phyloP scores from a whole-genome alignment of 1,140 invertebrate genomes.

The Caenorhabditis brenneri region DNA sequence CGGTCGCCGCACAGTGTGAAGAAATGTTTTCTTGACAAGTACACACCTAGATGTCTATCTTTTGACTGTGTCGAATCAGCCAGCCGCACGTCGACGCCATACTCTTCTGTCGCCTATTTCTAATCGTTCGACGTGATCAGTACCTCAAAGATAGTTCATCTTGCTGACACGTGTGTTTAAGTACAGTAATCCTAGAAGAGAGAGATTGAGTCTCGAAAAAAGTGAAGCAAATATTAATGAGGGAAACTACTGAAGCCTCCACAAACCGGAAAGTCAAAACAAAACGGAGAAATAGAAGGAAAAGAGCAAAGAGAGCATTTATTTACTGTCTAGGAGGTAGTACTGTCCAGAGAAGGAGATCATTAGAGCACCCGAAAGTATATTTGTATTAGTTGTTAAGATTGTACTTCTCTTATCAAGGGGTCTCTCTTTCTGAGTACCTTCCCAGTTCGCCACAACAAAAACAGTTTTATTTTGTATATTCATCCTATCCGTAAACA shows the following conservation, averaged over 20 bases:
- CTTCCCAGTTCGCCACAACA: not conserved
- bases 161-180: not conserved
- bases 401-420: not conserved
- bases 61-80: conserved; percentile 9
- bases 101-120: not conserved
- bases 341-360: conserved; percentile 32
- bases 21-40: conserved; percentile 16
- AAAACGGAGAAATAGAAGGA: conserved; percentile 6
- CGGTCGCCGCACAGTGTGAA: not conserved
- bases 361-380: conserved; percentile 11
- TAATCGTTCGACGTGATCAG: conserved; percentile 38
- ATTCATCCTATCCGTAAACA: no score
- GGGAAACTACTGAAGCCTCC: not conserved
- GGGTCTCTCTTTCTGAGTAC: not conserved
- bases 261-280: not conserved
- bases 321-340: not conserved
- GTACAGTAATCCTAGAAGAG: conserved; percentile 5
- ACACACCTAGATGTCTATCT: conserved; percentile 40
- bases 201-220: not conserved
- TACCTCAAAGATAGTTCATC: conserved; percentile 5
- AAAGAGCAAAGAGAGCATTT: conserved; percentile 36
- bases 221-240: not conserved
- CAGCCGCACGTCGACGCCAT: conserved; percentile 22
- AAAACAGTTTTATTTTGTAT: not conserved
- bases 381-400: not conserved